Evolutionary conservation across 2,113 vertebrate genomes (phyloP), one percentile per base, ranked within the genome.

Genomic region (Nanger granti): DNA sequence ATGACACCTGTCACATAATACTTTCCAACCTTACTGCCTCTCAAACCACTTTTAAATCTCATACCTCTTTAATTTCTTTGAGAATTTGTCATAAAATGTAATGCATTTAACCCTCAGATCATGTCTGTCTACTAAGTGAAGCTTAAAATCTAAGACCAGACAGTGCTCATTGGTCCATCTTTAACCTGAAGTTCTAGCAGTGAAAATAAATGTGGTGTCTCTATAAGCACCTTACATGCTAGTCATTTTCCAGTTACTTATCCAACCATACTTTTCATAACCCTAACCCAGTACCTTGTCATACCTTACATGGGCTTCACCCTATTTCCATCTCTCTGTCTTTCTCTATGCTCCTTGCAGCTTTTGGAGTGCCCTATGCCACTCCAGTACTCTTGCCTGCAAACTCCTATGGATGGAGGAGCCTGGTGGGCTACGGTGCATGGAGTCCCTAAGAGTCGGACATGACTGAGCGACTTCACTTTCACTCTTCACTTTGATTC

Each of bases 371-470:
- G 22, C 47, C 59, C 41, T 82, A 4, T 22, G 12, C 47, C 18
- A 15, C 60, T 64, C 60, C 60, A 31, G 60, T 14, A 15, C 3
- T 64, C 60, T 15, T 64, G 60, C 60, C 60, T 64, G 60, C 26
- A 60, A 28, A 60, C 0, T 60, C 10, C 59, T 0, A 5, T 28
- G 59, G 26, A 28, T 0, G 4, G 59, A 4, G 4, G 57, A 28
- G 26, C 9, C 59, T 28, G 59, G 26, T 60, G 1, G 59, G 59
- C 59, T 60, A 9, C 59, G 0, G 59, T 60, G 4, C 26, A 28
- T 60, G 59, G 59, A 26, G 26, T 60, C 4, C 2, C 59, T 2
- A 11, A 60, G 59, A 12, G 26, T 12, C 4, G 10, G 59, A 60
- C 59, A 60, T 0, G 2, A 60, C 59, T 59, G 24, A 26, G 59